Percentiles rank a stretch among this genome's conserved stretches.
These are phyloP conservation scores for Podarcis cretensis DNA, from an alignment of 2,113 vertebrate species.

Conservation along the genomic window DNA sequence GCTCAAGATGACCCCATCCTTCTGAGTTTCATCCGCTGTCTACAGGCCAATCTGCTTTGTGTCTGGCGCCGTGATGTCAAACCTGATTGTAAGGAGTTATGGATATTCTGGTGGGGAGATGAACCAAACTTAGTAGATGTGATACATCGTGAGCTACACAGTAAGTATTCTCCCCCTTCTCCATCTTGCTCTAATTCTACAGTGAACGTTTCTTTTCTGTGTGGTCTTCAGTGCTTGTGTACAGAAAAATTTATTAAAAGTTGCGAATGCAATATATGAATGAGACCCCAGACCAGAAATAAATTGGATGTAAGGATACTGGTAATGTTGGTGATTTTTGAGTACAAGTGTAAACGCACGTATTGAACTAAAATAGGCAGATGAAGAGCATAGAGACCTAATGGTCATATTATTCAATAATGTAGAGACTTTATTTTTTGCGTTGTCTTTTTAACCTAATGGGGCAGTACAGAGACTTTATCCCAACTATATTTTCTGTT, in stretches of 20 bases:
- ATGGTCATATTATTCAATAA: not conserved
- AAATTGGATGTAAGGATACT: not conserved
- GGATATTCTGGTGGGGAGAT: slow-evolving; percentile 99
- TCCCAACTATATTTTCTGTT: too few relatives aligned
- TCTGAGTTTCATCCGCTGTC: slow-evolving; percentile 96
- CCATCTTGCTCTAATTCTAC: not conserved
- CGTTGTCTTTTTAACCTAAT: not conserved
- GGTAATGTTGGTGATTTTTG: not conserved
- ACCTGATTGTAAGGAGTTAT: slow-evolving; percentile 92
- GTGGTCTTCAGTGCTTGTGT: not conserved
- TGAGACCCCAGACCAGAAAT: not conserved
- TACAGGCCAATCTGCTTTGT: slow-evolving; percentile 96
- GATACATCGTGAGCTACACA: slow-evolving; percentile 95
- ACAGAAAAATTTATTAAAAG: not conserved
- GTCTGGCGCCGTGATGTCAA: slow-evolving; percentile 96
- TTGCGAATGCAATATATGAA: not conserved
- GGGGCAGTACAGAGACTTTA: not conserved
- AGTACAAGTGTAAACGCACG: not conserved
- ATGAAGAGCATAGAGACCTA: not conserved
- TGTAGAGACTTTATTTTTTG: not conserved
- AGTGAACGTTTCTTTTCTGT: not conserved
- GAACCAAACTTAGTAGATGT: slow-evolving; percentile 92
- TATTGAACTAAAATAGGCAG: not conserved
- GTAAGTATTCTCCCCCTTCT: slow-evolving; percentile 75
- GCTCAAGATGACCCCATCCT: slow-evolving; percentile 97